A percentile compares a stretch with the other conserved stretches of the same genome.
These are phyloP conservation scores for Polyodon spathula DNA, from an alignment of 2,113 vertebrate genomes.

Conservation along the genomic window DNA sequence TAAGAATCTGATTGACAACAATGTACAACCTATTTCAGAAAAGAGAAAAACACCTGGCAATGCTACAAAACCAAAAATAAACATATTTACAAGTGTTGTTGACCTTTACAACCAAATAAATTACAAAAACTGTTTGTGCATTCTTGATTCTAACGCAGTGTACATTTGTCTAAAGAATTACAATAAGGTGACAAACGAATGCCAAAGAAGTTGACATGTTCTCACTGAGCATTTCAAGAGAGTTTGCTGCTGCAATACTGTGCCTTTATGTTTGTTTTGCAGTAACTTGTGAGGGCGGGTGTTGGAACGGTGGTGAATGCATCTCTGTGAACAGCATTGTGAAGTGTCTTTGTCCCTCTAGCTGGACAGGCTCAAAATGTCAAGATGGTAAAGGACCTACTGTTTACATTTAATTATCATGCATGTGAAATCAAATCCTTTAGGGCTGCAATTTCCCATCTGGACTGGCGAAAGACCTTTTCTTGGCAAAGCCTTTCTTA, in stretches of 20 bases:
- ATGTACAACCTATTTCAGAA: too few relatives aligned
- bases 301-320: constrained; percentile 75
- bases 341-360: constrained; percentile 69
- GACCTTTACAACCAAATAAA: too few relatives aligned
- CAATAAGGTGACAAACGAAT: too few relatives aligned
- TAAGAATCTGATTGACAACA: too few relatives aligned
- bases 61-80: too few relatives aligned
- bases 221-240: neutral
- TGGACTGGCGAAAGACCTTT: neutral
- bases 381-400: constrained; percentile 60
- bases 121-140: too few relatives aligned
- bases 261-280: constrained; percentile 13
- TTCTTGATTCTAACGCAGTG: too few relatives aligned
- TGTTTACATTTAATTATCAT: neutral
- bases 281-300: constrained; percentile 73
- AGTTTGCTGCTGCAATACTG: constrained; percentile 11
- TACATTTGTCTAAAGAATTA: too few relatives aligned
- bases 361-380: constrained; percentile 71
- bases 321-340: constrained; percentile 57
- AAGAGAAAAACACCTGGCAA: too few relatives aligned
- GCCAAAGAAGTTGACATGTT: too few relatives aligned
- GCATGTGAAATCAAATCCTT: constrained; percentile 6
- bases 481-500: too few relatives aligned
- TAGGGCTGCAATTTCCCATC: neutral
- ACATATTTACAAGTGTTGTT: too few relatives aligned